Evolutionary conservation across 2,888 invertebrate genomes (phyloP).

Genomic region (Sepioteuthis lessoniana): DNA sequence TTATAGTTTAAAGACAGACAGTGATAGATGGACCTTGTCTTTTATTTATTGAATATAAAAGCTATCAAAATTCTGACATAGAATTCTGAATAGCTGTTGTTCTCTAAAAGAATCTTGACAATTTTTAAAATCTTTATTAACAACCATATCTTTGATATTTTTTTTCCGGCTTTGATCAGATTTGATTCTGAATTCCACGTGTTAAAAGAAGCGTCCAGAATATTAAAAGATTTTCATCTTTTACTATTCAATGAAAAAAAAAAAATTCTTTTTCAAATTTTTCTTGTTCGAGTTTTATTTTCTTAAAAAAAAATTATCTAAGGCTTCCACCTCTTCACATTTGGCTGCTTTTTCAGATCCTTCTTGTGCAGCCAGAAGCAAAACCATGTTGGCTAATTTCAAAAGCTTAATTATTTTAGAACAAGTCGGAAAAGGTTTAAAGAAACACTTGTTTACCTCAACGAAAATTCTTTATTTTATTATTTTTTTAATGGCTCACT

Average conservation of each 20-base stretch:
- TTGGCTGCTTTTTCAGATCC: neutral
- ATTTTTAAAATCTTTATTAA: neutral
- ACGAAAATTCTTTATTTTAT: neutral
- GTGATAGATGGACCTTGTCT: no score
- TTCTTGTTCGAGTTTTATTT: neutral
- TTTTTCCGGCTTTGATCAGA: neutral
- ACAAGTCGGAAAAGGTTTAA: neutral
- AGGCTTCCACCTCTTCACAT: neutral
- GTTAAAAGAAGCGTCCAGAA: neutral
- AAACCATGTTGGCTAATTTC: neutral
- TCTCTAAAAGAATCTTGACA: neutral
- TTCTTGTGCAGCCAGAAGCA: neutral
- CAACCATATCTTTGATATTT: neutral
- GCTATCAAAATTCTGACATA: neutral
- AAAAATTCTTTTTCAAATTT: neutral
- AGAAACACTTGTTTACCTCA: conserved; percentile 14
- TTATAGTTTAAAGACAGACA: no score
- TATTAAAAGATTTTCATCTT: neutral
- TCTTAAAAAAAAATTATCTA: neutral
- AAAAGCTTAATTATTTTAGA: neutral
- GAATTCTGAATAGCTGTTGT: no score
- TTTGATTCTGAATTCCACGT: neutral
- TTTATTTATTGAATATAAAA: neutral
- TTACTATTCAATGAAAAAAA: neutral
- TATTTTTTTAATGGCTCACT: neutral